phyloP scores from a whole-genome alignment of 2,113 vertebrate species.

The Pteropus alecto region DNA sequence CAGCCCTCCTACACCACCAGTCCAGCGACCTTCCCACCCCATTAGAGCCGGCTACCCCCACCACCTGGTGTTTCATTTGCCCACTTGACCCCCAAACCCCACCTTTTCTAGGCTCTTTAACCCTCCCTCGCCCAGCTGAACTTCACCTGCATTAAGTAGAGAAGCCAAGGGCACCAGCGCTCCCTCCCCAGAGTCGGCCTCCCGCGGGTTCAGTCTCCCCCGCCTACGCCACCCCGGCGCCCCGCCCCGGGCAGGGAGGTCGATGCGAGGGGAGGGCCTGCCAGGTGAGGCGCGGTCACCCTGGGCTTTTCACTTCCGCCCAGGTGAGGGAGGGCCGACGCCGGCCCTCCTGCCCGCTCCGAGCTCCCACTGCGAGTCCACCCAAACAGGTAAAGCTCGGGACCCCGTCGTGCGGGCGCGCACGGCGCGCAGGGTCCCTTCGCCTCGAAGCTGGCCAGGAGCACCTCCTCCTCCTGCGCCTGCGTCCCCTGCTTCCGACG shows the following conservation, averaged over 20 bases:
- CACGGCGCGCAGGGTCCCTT: background rate
- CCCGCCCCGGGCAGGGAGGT: constrained; percentile 46
- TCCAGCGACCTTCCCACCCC: background rate
- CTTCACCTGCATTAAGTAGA: background rate
- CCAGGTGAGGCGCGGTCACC: constrained; percentile 67
- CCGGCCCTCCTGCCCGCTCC: background rate
- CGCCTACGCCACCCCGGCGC: background rate
- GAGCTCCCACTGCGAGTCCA: background rate
- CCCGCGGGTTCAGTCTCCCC: background rate
- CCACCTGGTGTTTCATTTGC: background rate
- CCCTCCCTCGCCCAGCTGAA: background rate
- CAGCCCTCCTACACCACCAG: background rate
- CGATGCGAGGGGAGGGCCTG: constrained; percentile 32
- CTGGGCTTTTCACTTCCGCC: constrained; percentile 59
- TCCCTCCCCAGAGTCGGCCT: background rate
- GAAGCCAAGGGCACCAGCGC: background rate
- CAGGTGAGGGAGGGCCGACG: constrained; percentile 55
- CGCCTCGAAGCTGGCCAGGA: background rate
- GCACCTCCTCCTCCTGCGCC: background rate
- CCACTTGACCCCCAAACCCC: fast-evolving
- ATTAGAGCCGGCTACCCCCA: background rate
- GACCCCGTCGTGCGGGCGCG: background rate
- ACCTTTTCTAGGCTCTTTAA: background rate
- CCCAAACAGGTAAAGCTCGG: constrained; percentile 55
- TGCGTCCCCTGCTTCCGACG: background rate